phyloP scores from a whole-genome alignment of 2,797 vertebrate species.

The Sardinella longiceps region DNA sequence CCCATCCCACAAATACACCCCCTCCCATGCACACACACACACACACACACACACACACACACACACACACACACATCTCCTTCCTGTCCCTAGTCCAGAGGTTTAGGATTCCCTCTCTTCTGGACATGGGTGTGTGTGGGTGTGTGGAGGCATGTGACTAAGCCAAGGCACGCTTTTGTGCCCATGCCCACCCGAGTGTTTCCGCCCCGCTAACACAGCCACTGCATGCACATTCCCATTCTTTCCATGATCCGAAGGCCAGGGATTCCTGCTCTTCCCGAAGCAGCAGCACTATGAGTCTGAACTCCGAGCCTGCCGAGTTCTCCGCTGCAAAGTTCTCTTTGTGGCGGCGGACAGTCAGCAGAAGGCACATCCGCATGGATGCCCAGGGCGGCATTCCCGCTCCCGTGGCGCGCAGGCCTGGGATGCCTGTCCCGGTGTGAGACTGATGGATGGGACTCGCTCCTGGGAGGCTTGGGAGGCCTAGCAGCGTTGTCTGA shows the following conservation, averaged over 20 bases:
- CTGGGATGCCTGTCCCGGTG: slow-evolving; percentile 13
- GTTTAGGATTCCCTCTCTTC: not conserved
- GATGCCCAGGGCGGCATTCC: not conserved
- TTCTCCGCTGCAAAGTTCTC: not conserved
- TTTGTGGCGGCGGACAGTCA: not conserved
- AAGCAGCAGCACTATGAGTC: not conserved
- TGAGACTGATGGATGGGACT: slow-evolving; percentile 7
- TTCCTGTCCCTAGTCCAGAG: not conserved
- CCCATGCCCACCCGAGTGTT: not conserved
- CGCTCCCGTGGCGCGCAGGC: not conserved
- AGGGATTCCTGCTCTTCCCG: slow-evolving; percentile 10
- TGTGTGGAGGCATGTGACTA: not conserved
- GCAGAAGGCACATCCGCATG: no score
- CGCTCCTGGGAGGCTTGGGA: not conserved
- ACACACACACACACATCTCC: not conserved
- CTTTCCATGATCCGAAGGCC: not conserved
- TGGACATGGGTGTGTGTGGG: not conserved
- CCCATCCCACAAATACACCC: no score
- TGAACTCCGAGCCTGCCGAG: not conserved
- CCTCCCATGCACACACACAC: no score
- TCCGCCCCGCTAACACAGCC: not conserved
- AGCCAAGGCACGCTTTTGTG: not conserved
- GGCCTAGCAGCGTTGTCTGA: not conserved
- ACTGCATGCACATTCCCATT: not conserved
- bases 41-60: no score